These are phyloP conservation scores for Drosophila mayri DNA, from an alignment of 1,140 invertebrate genomes.

Conservation along the genomic window DNA sequence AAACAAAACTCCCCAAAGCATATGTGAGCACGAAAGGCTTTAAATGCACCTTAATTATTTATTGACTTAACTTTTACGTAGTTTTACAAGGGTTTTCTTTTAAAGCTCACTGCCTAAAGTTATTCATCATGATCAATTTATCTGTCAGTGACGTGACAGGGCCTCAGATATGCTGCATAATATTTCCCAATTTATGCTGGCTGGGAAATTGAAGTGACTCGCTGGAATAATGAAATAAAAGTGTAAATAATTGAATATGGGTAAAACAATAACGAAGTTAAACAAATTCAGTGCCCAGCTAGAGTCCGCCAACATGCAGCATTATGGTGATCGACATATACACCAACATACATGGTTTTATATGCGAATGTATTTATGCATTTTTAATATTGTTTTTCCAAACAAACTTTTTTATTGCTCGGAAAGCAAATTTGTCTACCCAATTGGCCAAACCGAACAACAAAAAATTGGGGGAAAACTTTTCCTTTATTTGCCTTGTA, in stretches of 20 bases:
- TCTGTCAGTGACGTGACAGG: slow-evolving; percentile 8
- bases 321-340: slow-evolving; percentile 16
- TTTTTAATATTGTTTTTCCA: slow-evolving; percentile 60
- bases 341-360: slow-evolving; percentile 2
- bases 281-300: slow-evolving; percentile 15
- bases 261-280: slow-evolving; percentile 28
- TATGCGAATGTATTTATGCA: slow-evolving; percentile 39
- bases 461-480: slow-evolving; percentile 10
- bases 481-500: slow-evolving; percentile 30
- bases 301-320: slow-evolving; percentile 5
- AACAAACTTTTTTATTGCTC: slow-evolving; percentile 37
- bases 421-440: slow-evolving; percentile 30
- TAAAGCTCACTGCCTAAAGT: background rate
- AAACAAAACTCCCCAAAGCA: background rate
- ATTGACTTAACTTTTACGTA: background rate
- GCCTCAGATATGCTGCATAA: slow-evolving; percentile 14
- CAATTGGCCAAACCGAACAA: slow-evolving; percentile 26
- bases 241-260: slow-evolving; percentile 41
- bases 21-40: background rate
- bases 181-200: slow-evolving; percentile 16
- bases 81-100: background rate
- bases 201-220: slow-evolving; percentile 11
- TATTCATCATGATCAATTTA: slow-evolving; percentile 4
- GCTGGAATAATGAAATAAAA: slow-evolving; percentile 36
- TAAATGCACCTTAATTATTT: background rate